phyloP scores from a whole-genome alignment of 2,888 invertebrate species.

The Magallana nippona region DNA sequence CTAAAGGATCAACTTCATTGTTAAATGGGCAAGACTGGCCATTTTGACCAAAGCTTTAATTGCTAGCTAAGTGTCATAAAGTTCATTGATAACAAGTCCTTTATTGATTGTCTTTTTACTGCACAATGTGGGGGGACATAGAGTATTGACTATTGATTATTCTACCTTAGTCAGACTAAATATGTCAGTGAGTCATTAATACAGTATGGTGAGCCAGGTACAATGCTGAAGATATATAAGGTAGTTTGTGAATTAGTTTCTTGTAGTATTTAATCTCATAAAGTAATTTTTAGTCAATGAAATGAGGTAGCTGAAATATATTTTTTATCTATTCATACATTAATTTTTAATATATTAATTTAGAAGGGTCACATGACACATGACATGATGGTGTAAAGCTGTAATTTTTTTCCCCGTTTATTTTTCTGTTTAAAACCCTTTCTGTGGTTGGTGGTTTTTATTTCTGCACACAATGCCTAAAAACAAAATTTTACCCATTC shows the following conservation, averaged over 20 bases:
- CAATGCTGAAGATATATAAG: not conserved
- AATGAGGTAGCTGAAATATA: too few relatives aligned
- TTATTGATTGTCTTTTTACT: not conserved
- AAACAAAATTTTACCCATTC: not conserved
- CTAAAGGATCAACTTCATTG: not conserved
- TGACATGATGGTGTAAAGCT: too few relatives aligned
- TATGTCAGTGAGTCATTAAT: not conserved
- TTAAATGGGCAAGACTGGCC: not conserved
- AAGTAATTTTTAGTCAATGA: too few relatives aligned
- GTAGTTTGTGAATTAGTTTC: not conserved
- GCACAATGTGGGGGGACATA: conserved; percentile 9
- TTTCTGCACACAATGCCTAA: not conserved
- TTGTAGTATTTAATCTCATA: too few relatives aligned
- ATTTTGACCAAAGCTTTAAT: conserved; percentile 4
- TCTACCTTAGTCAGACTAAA: conserved; percentile 13
- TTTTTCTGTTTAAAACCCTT: not conserved
- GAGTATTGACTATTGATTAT: conserved; percentile 21
- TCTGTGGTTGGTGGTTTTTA: not conserved
- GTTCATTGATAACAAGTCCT: conserved; percentile 5
- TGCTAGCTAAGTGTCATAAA: not conserved
- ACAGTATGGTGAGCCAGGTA: not conserved
- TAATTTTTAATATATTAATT: too few relatives aligned
- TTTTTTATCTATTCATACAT: too few relatives aligned
- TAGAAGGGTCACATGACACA: too few relatives aligned
- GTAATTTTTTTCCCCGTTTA: not conserved